Percentiles rank a stretch among this genome's conserved stretches.
Evolutionary conservation across 2,888 invertebrate genomes (phyloP).

Genomic region (Scaptomyza caliginosa): DNA sequence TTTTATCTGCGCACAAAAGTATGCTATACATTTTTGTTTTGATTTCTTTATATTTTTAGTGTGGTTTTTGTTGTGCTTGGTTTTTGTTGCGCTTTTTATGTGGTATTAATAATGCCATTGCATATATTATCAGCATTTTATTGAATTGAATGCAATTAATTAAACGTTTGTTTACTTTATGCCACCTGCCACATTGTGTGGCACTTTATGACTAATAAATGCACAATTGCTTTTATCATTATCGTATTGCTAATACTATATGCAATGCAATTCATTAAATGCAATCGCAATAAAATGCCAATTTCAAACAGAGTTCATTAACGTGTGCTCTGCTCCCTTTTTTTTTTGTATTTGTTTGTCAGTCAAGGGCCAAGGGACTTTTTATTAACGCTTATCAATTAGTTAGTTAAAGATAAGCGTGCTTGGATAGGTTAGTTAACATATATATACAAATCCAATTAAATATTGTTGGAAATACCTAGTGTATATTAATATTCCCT

Average conservation of each 20-base stretch:
- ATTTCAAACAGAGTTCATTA: conserved; percentile 46
- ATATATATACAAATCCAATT: no score
- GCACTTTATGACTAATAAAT: conserved; percentile 18
- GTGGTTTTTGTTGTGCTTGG: conserved; percentile 22
- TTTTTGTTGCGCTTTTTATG: conserved; percentile 38
- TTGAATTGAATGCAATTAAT: conserved; percentile 47
- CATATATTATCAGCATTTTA: conserved; percentile 42
- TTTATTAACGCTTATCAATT: conserved; percentile 40
- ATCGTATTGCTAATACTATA: conserved; percentile 64
- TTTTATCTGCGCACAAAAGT: conserved; percentile 59
- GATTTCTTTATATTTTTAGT: conserved; percentile 21
- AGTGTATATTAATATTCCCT: no score
- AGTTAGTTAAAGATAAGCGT: conserved; percentile 1
- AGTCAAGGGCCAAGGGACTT: conserved; percentile 21
- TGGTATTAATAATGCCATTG: conserved; percentile 66
- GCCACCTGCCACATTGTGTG: conserved; percentile 22
- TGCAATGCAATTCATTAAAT: conserved; percentile 65
- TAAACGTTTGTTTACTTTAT: conserved; percentile 30
- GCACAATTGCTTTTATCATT: conserved; percentile 40
- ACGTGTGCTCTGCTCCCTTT: neutral
- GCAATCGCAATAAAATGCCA: conserved; percentile 16
- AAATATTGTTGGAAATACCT: neutral
- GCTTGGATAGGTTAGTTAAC: conserved; percentile 45
- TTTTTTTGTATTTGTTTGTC: conserved; percentile 21
- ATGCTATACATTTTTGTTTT: conserved; percentile 43